phyloP scores from a whole-genome alignment of 2,888 invertebrate genomes.

The Stenodema calcarata region DNA sequence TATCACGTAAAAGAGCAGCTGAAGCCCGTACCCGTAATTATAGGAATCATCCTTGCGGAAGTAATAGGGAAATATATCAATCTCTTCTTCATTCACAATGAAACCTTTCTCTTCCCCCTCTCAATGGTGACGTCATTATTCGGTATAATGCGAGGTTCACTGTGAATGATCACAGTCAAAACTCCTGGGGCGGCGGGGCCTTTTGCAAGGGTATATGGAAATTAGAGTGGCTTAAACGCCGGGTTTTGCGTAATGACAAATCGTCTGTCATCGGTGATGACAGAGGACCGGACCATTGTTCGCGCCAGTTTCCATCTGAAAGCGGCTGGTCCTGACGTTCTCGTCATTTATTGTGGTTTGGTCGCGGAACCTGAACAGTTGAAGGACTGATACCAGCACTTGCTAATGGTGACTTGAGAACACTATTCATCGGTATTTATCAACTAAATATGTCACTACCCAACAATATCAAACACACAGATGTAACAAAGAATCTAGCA shows the following conservation, averaged over 20 bases:
- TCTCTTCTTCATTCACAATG: not conserved
- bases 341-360: not conserved
- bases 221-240: not conserved
- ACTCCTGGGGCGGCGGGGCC: not conserved
- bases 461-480: no score
- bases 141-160: not conserved
- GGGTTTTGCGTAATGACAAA: not conserved
- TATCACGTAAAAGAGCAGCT: not conserved
- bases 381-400: not conserved
- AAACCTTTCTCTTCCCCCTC: not conserved
- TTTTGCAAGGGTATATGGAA: conserved; percentile 1
- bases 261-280: conserved; percentile 12
- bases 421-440: no score
- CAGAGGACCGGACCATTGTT: not conserved
- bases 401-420: no score
- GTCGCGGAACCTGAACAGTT: not conserved
- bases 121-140: not conserved
- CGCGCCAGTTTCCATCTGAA: not conserved
- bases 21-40: not conserved
- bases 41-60: conserved; percentile 10
- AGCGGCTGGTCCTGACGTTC: not conserved
- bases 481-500: no score
- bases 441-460: no score
- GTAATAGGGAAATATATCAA: conserved; percentile 11
- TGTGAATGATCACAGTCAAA: not conserved